These are phyloP conservation scores for Luperina testacea DNA, from an alignment of 2,888 invertebrate species.

Conservation along the genomic window DNA sequence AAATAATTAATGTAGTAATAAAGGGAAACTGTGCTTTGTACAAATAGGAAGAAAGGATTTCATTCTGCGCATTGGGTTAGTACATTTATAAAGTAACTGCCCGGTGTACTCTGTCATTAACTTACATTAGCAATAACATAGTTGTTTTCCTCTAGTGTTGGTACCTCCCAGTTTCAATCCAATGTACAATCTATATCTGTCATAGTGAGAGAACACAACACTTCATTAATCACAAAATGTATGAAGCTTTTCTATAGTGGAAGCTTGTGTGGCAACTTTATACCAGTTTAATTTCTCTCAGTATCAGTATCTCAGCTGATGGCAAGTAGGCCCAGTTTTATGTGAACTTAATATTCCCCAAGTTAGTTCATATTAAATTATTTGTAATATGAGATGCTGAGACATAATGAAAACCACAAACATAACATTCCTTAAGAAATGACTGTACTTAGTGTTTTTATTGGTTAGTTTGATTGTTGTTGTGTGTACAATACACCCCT, in stretches of 20 bases:
- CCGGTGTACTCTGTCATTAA: not conserved
- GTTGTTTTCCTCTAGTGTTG: not conserved
- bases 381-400: not conserved
- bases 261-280: not conserved
- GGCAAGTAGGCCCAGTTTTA: too few relatives aligned
- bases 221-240: not conserved
- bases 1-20: not conserved
- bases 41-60: not conserved
- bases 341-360: not conserved
- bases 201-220: not conserved
- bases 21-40: too few relatives aligned
- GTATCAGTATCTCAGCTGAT: not conserved
- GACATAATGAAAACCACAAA: not conserved
- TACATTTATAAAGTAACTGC: not conserved
- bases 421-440: not conserved
- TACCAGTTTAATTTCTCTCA: too few relatives aligned
- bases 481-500: not conserved
- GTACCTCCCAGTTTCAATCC: not conserved
- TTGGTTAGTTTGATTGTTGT: not conserved
- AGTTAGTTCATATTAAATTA: not conserved
- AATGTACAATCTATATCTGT: constrained; percentile 8
- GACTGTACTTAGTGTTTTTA: not conserved
- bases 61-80: too few relatives aligned
- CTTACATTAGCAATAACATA: not conserved
- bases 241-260: not conserved